Evolutionary conservation across 2,797 vertebrate species (phyloP).

Genomic region (Pyrocephalus nanus): DNA sequence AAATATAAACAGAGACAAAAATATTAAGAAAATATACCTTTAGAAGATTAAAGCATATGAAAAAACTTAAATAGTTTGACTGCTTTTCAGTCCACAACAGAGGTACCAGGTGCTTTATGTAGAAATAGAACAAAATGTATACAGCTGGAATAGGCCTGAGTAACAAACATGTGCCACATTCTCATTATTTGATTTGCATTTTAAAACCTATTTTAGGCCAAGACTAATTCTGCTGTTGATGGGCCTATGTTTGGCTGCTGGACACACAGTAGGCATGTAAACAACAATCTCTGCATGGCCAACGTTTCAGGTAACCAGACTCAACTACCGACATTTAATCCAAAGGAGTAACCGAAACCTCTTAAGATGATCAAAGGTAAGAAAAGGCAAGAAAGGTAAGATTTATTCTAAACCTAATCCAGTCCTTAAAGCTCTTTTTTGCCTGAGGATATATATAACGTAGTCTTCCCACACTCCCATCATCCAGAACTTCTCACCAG

Average conservation of each 20-base stretch:
- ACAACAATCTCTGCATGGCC: background rate
- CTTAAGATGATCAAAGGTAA: background rate
- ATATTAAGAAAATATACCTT: background rate
- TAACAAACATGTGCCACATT: background rate
- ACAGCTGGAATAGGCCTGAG: background rate
- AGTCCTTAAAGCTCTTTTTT: background rate
- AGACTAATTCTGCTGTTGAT: background rate
- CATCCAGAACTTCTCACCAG: constrained; percentile 78
- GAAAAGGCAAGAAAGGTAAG: background rate
- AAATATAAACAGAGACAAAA: background rate
- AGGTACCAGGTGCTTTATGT: background rate
- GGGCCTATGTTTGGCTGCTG: background rate
- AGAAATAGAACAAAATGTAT: background rate
- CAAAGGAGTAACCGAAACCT: background rate
- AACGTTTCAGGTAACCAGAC: background rate
- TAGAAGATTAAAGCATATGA: background rate
- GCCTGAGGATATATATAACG: background rate
- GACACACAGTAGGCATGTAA: background rate
- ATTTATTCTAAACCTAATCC: background rate
- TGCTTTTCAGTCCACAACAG: background rate
- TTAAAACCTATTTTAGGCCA: background rate
- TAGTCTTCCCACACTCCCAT: background rate
- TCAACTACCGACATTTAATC: background rate
- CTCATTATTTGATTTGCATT: background rate
- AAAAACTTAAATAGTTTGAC: background rate